Percentiles rank a stretch among this genome's conserved stretches.
Evolutionary conservation across 2,113 vertebrate genomes (phyloP).

Genomic region (Nymphicus hollandicus): DNA sequence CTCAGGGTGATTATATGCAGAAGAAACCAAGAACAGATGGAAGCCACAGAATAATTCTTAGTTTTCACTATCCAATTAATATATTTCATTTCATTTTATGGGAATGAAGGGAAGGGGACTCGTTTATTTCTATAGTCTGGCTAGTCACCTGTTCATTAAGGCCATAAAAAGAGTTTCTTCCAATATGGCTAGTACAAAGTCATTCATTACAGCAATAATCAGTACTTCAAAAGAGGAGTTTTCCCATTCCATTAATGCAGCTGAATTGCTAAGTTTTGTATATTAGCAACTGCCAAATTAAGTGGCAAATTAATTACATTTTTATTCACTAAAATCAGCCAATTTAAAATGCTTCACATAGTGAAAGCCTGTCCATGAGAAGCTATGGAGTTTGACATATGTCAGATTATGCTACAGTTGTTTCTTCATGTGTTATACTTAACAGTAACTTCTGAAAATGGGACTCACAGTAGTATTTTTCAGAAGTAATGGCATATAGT

Average conservation of each 20-base stretch:
- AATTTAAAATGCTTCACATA: neutral
- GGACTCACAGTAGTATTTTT: neutral
- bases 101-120: neutral
- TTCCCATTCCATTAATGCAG: neutral
- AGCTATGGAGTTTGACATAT: neutral
- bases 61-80: neutral
- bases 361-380: neutral
- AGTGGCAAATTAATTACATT: neutral
- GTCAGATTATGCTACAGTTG: neutral
- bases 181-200: neutral
- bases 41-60: neutral
- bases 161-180: neutral
- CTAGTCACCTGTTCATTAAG: neutral
- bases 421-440: neutral
- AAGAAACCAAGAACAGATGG: neutral
- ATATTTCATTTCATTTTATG: neutral
- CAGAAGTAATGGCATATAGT: neutral
- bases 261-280: neutral
- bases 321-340: neutral
- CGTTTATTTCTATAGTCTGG: neutral
- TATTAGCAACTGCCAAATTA: neutral
- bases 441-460: neutral
- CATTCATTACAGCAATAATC: neutral
- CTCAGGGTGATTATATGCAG: neutral
- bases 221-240: neutral